These are phyloP conservation scores for Rostratula benghalensis DNA, from an alignment of 2,113 vertebrate species.

Conservation along the genomic window DNA sequence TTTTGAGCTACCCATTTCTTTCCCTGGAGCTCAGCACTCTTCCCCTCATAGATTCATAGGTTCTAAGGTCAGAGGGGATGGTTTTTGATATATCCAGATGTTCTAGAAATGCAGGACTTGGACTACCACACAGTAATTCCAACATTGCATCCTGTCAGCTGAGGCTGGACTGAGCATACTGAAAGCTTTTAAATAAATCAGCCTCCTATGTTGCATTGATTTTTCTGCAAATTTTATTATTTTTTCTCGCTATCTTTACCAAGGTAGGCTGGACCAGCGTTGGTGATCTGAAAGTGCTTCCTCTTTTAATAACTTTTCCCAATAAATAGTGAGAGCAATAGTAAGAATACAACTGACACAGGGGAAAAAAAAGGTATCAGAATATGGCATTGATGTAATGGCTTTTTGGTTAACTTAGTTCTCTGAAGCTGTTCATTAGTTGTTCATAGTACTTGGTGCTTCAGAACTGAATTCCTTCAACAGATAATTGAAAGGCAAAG, in stretches of 20 bases:
- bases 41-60: not conserved
- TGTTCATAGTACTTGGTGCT: not conserved
- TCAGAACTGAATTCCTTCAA: constrained; percentile 3
- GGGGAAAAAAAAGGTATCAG: not conserved
- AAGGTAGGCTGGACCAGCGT: not conserved
- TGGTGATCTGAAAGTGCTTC: not conserved
- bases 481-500: not conserved
- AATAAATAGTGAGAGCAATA: not conserved
- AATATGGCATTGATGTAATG: not conserved
- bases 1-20: not conserved
- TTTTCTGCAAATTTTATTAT: not conserved
- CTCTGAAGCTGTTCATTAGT: not conserved
- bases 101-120: not conserved
- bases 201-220: not conserved
- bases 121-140: not conserved
- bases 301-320: not conserved
- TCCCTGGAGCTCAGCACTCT: not conserved
- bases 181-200: not conserved
- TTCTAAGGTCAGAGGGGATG: not conserved
- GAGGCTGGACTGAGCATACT: not conserved
- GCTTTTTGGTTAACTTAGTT: not conserved
- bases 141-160: not conserved
- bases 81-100: not conserved
- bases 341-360: not conserved
- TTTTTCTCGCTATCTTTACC: not conserved